phyloP scores from a whole-genome alignment of 2,888 invertebrate species.

The Thera obeliscata region DNA sequence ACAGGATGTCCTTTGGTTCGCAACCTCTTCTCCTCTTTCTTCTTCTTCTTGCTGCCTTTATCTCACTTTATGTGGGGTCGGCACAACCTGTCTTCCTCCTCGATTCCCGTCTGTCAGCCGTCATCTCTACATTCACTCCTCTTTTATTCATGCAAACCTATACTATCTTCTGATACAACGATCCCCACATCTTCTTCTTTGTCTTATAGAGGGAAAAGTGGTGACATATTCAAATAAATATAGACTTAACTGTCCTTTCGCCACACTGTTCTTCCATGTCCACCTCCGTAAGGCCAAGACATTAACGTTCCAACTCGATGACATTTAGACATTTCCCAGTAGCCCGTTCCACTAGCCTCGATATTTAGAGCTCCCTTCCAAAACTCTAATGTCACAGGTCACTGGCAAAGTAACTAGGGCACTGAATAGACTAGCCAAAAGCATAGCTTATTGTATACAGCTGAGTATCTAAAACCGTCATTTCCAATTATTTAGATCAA shows the following conservation, averaged over 20 bases:
- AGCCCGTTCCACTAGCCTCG: conserved; percentile 53
- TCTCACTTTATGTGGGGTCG: too few relatives aligned
- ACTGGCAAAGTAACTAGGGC: conserved; percentile 36
- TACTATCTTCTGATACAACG: too few relatives aligned
- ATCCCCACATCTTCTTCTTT: too few relatives aligned
- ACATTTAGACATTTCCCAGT: conserved; percentile 35
- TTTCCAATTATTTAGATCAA: too few relatives aligned
- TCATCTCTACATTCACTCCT: too few relatives aligned
- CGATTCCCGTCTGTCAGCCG: too few relatives aligned
- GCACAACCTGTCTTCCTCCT: too few relatives aligned
- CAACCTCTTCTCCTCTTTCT: too few relatives aligned
- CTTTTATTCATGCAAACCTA: too few relatives aligned
- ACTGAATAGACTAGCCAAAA: conserved; percentile 25
- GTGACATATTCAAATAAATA: background rate
- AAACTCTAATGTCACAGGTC: conserved; percentile 63
- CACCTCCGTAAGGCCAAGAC: conserved; percentile 40
- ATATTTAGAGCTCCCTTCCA: conserved; percentile 55
- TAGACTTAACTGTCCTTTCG: background rate
- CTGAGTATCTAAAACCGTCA: background rate
- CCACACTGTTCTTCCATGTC: background rate
- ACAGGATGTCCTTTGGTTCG: too few relatives aligned
- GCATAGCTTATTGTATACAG: conserved; percentile 23
- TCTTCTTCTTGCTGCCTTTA: too few relatives aligned
- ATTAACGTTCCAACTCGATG: conserved; percentile 54
- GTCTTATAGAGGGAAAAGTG: background rate